phyloP scores from a whole-genome alignment of 1,140 invertebrate species.

The Drosophila parabipectinata region DNA sequence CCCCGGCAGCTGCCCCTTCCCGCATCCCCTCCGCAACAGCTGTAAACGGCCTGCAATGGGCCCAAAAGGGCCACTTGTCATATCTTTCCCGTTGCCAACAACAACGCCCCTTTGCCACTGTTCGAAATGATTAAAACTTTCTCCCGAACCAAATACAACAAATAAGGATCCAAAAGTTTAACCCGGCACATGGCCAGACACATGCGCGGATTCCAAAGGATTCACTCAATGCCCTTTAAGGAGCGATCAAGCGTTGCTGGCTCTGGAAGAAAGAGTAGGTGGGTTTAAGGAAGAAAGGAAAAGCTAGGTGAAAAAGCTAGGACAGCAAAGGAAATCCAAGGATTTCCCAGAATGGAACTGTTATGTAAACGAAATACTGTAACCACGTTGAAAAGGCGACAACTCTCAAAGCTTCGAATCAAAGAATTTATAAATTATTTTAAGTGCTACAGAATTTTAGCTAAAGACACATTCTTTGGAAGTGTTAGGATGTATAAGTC shows the following conservation, averaged over 20 bases:
- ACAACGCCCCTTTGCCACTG: conserved; percentile 26
- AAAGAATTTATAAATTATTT: too few species aligned
- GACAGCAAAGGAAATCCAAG: too few species aligned
- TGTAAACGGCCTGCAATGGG: background rate
- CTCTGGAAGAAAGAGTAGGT: too few species aligned
- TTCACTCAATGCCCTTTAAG: conserved; percentile 16
- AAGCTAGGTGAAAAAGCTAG: background rate
- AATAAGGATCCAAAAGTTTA: conserved; percentile 10
- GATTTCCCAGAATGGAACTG: too few species aligned
- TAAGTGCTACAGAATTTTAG: too few species aligned
- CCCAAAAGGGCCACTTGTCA: conserved; percentile 10
- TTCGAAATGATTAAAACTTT: conserved; percentile 67
- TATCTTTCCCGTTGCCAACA: conserved; percentile 38
- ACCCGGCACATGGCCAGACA: conserved; percentile 11
- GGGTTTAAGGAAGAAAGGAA: background rate
- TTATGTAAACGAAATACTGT: too few species aligned
- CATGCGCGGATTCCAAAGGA: background rate
- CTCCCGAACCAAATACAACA: conserved; percentile 12
- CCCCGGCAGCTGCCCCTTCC: conserved; percentile 4
- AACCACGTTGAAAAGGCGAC: too few species aligned
- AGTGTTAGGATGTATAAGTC: too few species aligned
- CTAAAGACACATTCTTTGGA: too few species aligned
- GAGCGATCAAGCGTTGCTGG: background rate
- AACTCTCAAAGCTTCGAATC: too few species aligned
- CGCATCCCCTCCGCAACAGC: background rate